Evolutionary conservation across 2,888 invertebrate genomes (phyloP).

Genomic region (Amblyjoppa fuscipennis): DNA sequence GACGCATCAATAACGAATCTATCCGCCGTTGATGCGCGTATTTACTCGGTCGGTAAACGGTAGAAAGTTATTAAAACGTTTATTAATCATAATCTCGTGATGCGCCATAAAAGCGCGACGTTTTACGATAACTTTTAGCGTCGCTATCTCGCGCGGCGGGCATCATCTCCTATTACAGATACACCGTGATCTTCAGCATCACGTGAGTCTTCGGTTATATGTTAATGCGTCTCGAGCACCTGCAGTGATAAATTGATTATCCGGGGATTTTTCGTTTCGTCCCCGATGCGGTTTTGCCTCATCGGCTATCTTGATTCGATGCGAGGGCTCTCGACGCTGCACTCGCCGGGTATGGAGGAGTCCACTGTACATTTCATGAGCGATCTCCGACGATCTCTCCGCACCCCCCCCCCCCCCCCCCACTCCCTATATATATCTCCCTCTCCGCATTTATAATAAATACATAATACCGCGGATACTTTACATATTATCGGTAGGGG

Average conservation of each 20-base stretch:
- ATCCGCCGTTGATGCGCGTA: constrained; percentile 29
- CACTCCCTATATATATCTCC: background rate
- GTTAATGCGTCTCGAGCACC: constrained; percentile 81
- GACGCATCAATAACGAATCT: constrained; percentile 58
- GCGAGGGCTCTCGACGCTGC: background rate
- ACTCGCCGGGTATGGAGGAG: background rate
- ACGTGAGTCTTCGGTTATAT: constrained; percentile 71
- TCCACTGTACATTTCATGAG: background rate
- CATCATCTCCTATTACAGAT: constrained; percentile 23
- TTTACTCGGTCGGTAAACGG: constrained; percentile 28
- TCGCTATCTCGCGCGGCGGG: constrained; percentile 1
- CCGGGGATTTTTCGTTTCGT: constrained; percentile 68
- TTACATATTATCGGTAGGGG: constrained; percentile 75
- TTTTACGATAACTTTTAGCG: constrained; percentile 16
- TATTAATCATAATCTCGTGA: constrained; percentile 56
- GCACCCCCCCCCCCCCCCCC: constrained; percentile 45
- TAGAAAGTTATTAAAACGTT: constrained; percentile 50
- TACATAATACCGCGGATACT: constrained; percentile 82
- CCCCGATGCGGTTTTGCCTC: constrained; percentile 37
- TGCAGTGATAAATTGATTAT: constrained; percentile 84
- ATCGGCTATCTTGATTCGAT: constrained; percentile 15
- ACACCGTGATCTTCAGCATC: constrained; percentile 2
- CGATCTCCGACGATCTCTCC: constrained; percentile 31
- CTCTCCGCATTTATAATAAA: constrained; percentile 80
- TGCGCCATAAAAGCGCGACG: constrained; percentile 17